Evolutionary conservation across 2,888 invertebrate species (phyloP), one percentile per base, ranked within the genome.

Genomic region (Cephus nigrinus): DNA sequence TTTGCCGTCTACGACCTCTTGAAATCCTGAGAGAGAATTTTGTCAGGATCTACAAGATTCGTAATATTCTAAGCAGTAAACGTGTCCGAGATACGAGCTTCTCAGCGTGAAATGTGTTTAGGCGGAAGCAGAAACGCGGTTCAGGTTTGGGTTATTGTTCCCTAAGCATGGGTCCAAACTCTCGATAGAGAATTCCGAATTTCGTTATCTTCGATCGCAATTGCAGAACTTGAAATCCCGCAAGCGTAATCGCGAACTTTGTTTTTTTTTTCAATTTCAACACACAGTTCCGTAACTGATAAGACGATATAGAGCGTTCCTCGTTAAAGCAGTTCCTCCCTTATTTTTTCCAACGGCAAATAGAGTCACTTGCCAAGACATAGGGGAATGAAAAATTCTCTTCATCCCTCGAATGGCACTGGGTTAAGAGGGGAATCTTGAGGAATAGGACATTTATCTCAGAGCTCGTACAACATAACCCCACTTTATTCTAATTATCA

Each of bases 401-500:
- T 23, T 55, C 15, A 15, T 15, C 55, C 55, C 55, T 23, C 0
- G 55, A 55, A 55, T 55, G 23, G 3, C 71, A 71, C 71, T 71
- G 23, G 71, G 71, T 71, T 71, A 71, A 71, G 71, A n/a, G 71
- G 36, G 36, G 1, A 12, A 11, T 31, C 31, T 23, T 15, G 71
- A 31, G 33, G 31, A n/a, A 71, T 31, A 71, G 71, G 71, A 71
- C 71, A 71, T 33, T 71, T 71, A 71, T 71, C 71, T 30, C 74
- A 1, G 23, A 33, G n/a, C 75, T 73, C 68, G 36, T 32, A 36
- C 40, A 40, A 74, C 68, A 74, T 76, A 79, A 68, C 75, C 75
- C 68, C 78, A 76, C 82, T 83, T 85, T 83, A 87, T 79, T 86
- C 85, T 89, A 89, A 90, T 90, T 90, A 88, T 88, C 87, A 85